phyloP scores from a whole-genome alignment of 2,797 vertebrate genomes.

The Lepilemur septentrionalis region DNA sequence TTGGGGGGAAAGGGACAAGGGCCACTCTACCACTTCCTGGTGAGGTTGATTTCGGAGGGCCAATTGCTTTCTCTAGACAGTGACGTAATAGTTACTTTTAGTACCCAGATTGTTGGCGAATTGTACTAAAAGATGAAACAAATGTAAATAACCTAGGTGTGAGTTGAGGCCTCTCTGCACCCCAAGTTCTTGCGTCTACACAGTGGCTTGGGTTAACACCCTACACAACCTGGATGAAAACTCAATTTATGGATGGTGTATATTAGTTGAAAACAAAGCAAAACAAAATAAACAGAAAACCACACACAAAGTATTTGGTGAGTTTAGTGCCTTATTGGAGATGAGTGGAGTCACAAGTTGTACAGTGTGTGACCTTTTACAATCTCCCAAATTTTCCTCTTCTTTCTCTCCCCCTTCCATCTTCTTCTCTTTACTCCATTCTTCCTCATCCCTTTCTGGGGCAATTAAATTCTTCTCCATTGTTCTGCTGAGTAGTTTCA shows the following conservation, averaged over 20 bases:
- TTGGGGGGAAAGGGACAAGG: background rate
- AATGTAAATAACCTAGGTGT: background rate
- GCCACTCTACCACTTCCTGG: background rate
- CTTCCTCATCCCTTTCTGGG: background rate
- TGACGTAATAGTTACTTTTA: background rate
- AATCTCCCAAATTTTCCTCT: background rate
- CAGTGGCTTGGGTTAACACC: background rate
- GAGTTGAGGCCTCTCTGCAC: background rate
- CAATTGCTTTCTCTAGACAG: background rate
- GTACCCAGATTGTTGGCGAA: background rate
- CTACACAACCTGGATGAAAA: background rate
- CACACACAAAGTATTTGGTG: background rate
- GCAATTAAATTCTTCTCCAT: background rate
- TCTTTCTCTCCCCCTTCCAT: background rate
- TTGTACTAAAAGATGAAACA: conserved; percentile 8
- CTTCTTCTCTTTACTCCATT: background rate
- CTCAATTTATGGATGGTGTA: background rate
- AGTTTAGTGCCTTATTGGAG: background rate
- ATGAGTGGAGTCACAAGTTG: background rate
- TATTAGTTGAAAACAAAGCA: background rate
- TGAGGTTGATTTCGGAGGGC: background rate
- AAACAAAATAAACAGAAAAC: background rate
- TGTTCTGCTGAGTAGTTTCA: background rate
- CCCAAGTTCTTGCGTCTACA: background rate
- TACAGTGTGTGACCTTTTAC: background rate